phyloP scores from a whole-genome alignment of 1,140 invertebrate genomes.

The Diabrotica virgifera region DNA sequence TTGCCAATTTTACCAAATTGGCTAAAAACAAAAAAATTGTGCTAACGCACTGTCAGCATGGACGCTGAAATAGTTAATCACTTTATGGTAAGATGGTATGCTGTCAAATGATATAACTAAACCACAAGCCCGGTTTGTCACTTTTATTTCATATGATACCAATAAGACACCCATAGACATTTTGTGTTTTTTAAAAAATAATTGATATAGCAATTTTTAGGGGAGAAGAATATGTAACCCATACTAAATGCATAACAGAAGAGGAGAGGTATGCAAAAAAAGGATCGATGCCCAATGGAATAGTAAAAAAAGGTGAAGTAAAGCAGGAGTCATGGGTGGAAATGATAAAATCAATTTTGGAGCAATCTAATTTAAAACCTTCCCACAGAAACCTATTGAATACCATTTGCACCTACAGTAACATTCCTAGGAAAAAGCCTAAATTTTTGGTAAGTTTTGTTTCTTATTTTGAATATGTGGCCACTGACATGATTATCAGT shows the following conservation, averaged over 20 bases:
- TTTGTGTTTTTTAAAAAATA: conserved; percentile 15
- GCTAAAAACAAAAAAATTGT: too few species aligned
- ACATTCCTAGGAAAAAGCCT: conserved; percentile 87
- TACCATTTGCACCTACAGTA: conserved; percentile 70
- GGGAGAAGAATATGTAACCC: conserved; percentile 73
- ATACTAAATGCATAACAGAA: conserved; percentile 91
- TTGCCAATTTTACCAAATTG: too few species aligned
- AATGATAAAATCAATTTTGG: conserved; percentile 72
- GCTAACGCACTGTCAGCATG: too few species aligned
- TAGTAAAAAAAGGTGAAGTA: conserved; percentile 79
- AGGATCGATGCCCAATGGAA: conserved; percentile 69
- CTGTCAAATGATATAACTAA: not conserved
- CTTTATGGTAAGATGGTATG: not conserved
- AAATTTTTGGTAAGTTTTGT: conserved; percentile 67
- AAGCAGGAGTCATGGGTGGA: conserved; percentile 90
- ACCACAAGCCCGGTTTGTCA: not conserved
- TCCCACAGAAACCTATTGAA: conserved; percentile 65
- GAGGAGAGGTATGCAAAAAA: conserved; percentile 86
- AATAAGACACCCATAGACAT: not conserved
- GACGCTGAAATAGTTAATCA: too few species aligned
- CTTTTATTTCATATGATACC: not conserved
- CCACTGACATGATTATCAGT: too few species aligned
- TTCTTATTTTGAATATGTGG: too few species aligned
- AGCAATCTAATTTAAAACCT: conserved; percentile 55
- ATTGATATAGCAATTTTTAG: conserved; percentile 50